These are phyloP conservation scores for Acropternis orthonyx DNA, from an alignment of 2,797 vertebrate species.

Conservation along the genomic window DNA sequence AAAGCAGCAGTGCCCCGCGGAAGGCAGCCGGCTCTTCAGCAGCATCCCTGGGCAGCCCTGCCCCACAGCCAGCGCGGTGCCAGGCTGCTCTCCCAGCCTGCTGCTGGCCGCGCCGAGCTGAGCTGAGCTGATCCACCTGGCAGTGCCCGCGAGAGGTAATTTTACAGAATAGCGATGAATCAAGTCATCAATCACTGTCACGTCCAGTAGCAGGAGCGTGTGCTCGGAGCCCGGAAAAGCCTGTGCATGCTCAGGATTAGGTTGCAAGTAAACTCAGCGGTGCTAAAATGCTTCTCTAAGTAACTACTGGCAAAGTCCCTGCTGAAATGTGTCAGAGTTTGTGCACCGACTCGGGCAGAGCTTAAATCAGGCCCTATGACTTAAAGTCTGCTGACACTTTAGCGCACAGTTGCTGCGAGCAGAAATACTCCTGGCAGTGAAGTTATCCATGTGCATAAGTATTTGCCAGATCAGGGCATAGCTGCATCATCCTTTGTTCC, in stretches of 20 bases:
- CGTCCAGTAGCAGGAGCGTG: not conserved
- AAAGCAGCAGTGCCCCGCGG: not conserved
- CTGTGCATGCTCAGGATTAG: conserved; percentile 68
- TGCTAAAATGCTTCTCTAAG: conserved; percentile 51
- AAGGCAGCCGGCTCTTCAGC: not conserved
- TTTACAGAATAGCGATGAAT: conserved; percentile 49
- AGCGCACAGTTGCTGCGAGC: not conserved
- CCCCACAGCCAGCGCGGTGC: not conserved
- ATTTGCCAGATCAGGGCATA: conserved; percentile 66
- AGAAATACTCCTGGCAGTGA: conserved; percentile 49
- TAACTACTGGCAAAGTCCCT: conserved; percentile 47
- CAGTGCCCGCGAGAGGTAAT: conserved; percentile 10
- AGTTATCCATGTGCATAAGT: conserved; percentile 65
- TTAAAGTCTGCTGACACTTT: conserved; percentile 49
- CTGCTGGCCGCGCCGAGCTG: not conserved
- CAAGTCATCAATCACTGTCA: conserved; percentile 66
- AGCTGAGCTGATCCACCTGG: not conserved
- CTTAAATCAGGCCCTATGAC: conserved; percentile 20
- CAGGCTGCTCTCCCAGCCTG: not conserved
- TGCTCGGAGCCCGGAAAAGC: conserved; percentile 49
- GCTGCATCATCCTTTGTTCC: conserved; percentile 62
- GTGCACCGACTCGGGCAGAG: not conserved
- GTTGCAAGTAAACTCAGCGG: conserved; percentile 60
- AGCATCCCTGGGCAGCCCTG: conserved; percentile 27
- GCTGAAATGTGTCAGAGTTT: conserved; percentile 30